Evolutionary conservation across 1,140 invertebrate genomes (phyloP).

Genomic region (Lepidurus apus): DNA sequence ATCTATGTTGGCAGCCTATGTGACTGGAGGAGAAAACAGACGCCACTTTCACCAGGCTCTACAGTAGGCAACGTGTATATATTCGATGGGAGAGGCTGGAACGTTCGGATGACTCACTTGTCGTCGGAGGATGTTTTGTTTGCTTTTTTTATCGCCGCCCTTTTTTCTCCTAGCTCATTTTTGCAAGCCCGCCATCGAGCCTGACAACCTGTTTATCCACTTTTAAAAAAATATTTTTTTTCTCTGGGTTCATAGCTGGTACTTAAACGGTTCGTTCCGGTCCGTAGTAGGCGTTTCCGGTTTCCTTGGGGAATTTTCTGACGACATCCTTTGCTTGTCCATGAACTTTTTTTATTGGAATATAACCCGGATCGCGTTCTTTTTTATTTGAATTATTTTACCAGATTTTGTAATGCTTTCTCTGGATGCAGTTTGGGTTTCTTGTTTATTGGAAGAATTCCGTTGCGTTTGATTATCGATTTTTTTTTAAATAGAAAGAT

Average conservation of each 20-base stretch:
- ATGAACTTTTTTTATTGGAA: too few relatives aligned
- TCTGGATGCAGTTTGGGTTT: too few relatives aligned
- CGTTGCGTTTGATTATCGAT: too few relatives aligned
- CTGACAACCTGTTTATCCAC: not conserved
- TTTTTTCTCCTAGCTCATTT: not conserved
- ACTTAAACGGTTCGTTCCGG: not conserved
- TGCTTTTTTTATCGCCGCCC: not conserved
- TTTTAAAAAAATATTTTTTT: not conserved
- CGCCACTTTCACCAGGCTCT: not conserved
- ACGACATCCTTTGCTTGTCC: too few relatives aligned
- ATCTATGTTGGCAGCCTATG: not conserved
- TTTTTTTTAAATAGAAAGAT: too few relatives aligned
- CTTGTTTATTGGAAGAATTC: too few relatives aligned
- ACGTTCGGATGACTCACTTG: not conserved
- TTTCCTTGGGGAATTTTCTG: not conserved
- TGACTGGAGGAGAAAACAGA: not conserved
- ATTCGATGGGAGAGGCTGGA: not conserved
- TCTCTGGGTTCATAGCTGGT: not conserved
- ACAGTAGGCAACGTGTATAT: not conserved
- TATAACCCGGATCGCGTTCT: too few relatives aligned
- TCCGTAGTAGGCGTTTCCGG: not conserved
- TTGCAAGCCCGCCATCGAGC: not conserved
- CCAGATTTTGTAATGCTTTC: too few relatives aligned
- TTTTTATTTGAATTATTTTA: too few relatives aligned
- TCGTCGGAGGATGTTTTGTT: not conserved